phyloP scores from a whole-genome alignment of 2,888 invertebrate species.

The Theretra japonica region DNA sequence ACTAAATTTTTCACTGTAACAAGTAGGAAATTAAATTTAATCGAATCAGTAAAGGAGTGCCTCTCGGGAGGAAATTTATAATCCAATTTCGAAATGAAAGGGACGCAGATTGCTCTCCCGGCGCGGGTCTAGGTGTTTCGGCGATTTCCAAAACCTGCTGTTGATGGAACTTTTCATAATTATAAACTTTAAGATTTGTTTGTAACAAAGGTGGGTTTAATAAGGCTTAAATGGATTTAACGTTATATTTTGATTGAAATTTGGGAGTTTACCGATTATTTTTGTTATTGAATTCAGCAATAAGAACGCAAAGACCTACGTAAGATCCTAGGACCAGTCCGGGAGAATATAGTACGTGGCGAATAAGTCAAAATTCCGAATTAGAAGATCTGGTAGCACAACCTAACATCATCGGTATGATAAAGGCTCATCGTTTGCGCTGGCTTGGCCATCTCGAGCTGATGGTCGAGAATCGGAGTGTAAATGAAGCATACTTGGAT shows the following conservation, averaged over 20 bases:
- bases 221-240: background rate
- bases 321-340: too few species aligned
- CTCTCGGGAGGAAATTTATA: conserved; percentile 28
- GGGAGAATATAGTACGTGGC: too few species aligned
- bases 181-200: conserved; percentile 18
- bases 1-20: conserved; percentile 12
- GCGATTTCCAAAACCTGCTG: conserved; percentile 3
- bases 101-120: conserved; percentile 28
- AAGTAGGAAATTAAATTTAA: conserved; percentile 26
- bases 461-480: too few species aligned
- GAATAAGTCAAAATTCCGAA: too few species aligned
- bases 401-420: too few species aligned
- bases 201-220: too few species aligned
- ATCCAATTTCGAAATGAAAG: conserved; percentile 28
- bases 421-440: too few species aligned
- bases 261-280: background rate
- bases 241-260: background rate
- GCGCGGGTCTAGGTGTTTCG: background rate
- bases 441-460: too few species aligned
- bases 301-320: too few species aligned
- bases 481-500: too few species aligned
- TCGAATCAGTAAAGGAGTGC: conserved; percentile 30
- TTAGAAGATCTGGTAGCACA: too few species aligned
- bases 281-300: too few species aligned
- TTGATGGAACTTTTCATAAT: background rate